A percentile compares a stretch with the other conserved stretches of the same genome.
phyloP scores from a whole-genome alignment of 1,140 invertebrate genomes.

The Agrypnia vestita region DNA sequence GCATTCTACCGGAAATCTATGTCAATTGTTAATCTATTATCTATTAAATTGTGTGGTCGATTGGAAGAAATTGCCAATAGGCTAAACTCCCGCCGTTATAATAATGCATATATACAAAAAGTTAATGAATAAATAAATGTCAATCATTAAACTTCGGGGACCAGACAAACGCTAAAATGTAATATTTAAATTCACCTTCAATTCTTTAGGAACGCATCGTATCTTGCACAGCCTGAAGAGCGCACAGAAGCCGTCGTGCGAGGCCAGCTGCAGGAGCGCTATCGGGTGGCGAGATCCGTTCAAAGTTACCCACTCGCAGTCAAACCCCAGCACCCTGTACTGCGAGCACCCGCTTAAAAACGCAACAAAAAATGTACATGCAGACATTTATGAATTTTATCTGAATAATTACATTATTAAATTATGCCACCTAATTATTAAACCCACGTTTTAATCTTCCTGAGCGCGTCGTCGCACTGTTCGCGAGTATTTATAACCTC shows the following conservation, averaged over 20 bases:
- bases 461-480: conserved; percentile 43
- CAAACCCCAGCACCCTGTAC: conserved; percentile 76
- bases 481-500: conserved; percentile 51
- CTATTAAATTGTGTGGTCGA: too few relatives aligned
- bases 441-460: conserved; percentile 29
- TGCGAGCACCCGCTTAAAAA: conserved; percentile 42
- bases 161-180: too few relatives aligned
- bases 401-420: neutral
- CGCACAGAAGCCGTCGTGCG: conserved; percentile 76
- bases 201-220: conserved; percentile 72
- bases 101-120: too few relatives aligned
- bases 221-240: conserved; percentile 77
- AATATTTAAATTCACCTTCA: conserved; percentile 66
- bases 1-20: too few relatives aligned
- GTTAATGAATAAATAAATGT: too few relatives aligned
- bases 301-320: conserved; percentile 82
- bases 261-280: conserved; percentile 79
- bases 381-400: neutral
- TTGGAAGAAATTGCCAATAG: too few relatives aligned
- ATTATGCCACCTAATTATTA: neutral
- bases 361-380: neutral
- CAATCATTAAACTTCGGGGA: too few relatives aligned
- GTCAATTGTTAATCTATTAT: too few relatives aligned
- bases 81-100: too few relatives aligned
- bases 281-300: conserved; percentile 70